phyloP scores from a whole-genome alignment of 2,113 vertebrate species.

The Sisor rabdophorus region DNA sequence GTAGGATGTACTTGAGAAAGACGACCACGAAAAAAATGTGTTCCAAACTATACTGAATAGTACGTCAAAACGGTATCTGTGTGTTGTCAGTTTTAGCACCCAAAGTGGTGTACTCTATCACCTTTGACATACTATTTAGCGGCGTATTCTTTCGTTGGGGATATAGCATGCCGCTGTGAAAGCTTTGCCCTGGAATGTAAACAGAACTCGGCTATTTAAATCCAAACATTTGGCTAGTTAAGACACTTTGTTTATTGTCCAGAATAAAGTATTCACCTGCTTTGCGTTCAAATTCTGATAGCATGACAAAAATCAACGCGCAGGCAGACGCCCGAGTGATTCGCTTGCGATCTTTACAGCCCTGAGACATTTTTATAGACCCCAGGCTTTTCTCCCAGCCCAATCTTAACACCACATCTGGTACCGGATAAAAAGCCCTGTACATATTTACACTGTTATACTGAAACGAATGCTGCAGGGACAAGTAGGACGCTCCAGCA shows the following conservation, averaged over 20 bases:
- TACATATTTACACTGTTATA: slow-evolving; percentile 37
- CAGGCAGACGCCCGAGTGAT: not conserved
- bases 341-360: not conserved
- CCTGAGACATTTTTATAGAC: not conserved
- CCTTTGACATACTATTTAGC: slow-evolving; percentile 16
- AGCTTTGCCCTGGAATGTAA: not conserved
- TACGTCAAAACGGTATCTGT: not conserved
- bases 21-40: not conserved
- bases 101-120: not conserved
- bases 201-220: not conserved
- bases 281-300: not conserved
- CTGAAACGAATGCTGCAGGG: slow-evolving; percentile 11
- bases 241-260: not conserved
- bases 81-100: slow-evolving; percentile 4
- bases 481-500: slow-evolving; percentile 23
- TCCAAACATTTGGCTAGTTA: not conserved
- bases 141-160: not conserved
- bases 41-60: slow-evolving; percentile 6
- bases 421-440: slow-evolving; percentile 14
- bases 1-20: not conserved
- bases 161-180: not conserved
- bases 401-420: not conserved
- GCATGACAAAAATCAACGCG: not conserved
- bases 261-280: not conserved
- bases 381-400: not conserved